Percentiles rank a stretch among this genome's conserved stretches.
These are phyloP conservation scores for Prorops nasuta DNA, from an alignment of 1,140 invertebrate species.

Conservation along the genomic window DNA sequence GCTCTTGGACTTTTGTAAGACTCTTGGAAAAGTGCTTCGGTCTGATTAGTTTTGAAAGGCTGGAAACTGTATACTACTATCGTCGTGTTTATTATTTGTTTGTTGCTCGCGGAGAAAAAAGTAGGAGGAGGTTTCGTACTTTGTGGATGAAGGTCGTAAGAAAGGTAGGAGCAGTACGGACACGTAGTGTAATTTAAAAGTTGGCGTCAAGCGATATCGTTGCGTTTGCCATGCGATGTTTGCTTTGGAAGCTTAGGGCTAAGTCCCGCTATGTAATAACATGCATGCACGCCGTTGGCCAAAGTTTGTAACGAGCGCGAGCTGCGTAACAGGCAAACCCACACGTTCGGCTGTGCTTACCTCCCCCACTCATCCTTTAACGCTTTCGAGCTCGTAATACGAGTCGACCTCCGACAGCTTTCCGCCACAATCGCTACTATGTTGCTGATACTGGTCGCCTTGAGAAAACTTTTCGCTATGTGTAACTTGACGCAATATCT, in stretches of 20 bases:
- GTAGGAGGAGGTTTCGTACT: no score
- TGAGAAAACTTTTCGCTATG: conserved; percentile 28
- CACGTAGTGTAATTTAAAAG: conserved; percentile 33
- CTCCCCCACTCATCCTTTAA: neutral
- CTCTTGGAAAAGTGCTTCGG: no score
- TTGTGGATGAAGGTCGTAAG: neutral
- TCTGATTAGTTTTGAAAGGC: no score
- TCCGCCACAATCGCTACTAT: conserved; percentile 1
- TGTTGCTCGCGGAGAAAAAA: no score
- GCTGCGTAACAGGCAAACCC: conserved; percentile 21
- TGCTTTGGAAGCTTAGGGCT: conserved; percentile 31
- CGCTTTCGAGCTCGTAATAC: conserved; percentile 13
- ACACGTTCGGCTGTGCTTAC: conserved; percentile 10
- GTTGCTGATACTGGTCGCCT: conserved; percentile 9
- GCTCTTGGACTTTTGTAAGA: no score
- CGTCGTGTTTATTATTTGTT: no score
- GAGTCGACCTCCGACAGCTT: conserved; percentile 17
- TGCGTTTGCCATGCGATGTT: conserved; percentile 24
- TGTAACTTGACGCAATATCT: conserved; percentile 34
- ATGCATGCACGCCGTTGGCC: conserved; percentile 27
- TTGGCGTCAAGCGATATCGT: conserved; percentile 18
- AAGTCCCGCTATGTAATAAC: conserved; percentile 37
- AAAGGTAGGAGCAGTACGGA: conserved; percentile 4
- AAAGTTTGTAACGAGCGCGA: conserved; percentile 37
- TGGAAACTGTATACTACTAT: no score